Percentiles rank a stretch among this genome's conserved stretches.
Conservation (phyloP, 2,113 vertebrate genomes). For the Pimephales promelas region DNA sequence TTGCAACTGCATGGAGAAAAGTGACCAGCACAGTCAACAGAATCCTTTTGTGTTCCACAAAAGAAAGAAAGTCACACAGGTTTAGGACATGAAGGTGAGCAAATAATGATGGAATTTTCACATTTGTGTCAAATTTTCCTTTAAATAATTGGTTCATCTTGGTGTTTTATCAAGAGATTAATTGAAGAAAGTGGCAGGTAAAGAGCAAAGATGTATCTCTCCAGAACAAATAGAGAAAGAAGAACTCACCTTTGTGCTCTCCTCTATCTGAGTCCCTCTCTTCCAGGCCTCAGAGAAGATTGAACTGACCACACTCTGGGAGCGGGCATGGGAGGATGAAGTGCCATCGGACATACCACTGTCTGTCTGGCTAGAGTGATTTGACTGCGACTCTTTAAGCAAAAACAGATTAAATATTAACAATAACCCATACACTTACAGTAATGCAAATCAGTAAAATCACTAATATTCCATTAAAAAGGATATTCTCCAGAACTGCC, state of each 20-base stretch:
- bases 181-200: no score
- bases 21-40: no score
- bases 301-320: slow-evolving; percentile 96
- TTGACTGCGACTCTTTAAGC: slow-evolving; percentile 89
- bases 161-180: no score
- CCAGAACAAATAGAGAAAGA: not conserved
- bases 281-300: slow-evolving; percentile 99
- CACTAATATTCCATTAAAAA: not conserved
- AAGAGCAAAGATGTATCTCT: no score
- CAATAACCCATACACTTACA: not conserved
- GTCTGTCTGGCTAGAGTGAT: slow-evolving; percentile 95
- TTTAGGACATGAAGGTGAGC: no score
- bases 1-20: no score
- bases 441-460: not conserved
- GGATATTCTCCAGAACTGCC: not conserved
- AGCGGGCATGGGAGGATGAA: slow-evolving; percentile 85
- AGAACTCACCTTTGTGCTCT: slow-evolving; percentile 86
- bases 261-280: slow-evolving; percentile 95
- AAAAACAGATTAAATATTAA: slow-evolving; percentile 9
- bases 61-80: no score
- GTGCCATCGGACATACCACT: slow-evolving; percentile 90
- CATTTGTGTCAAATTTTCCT: no score
- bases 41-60: no score
- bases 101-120: no score
- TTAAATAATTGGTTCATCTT: no score